Conservation (phyloP, 2,113 vertebrate species). For the Mus spicilegus region DNA sequence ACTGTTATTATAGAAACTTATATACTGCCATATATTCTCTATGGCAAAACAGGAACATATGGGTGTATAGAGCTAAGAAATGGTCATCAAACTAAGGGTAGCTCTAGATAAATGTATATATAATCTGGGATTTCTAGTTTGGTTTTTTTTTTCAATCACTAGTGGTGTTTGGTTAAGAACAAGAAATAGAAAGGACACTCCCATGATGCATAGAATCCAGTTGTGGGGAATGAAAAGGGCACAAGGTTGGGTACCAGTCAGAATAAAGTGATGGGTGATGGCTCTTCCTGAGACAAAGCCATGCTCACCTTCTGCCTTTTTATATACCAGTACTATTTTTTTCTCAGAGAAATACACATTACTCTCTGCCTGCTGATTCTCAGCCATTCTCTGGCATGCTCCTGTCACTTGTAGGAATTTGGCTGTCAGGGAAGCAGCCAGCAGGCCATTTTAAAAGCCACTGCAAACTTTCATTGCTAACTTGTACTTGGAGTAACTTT, state of each 20-base stretch:
- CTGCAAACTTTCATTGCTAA: slow-evolving; percentile 64
- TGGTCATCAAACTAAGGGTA: fast-evolving
- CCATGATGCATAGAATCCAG: background rate
- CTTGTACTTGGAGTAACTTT: slow-evolving; percentile 73
- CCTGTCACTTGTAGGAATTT: slow-evolving; percentile 59
- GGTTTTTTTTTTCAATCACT: background rate
- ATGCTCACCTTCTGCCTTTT: background rate
- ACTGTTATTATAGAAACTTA: background rate
- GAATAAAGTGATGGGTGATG: background rate
- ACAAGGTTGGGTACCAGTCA: background rate
- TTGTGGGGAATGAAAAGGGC: fast-evolving
- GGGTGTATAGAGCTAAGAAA: background rate
- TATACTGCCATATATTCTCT: background rate
- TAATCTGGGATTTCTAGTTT: background rate
- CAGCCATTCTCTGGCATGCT: background rate
- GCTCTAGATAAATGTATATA: background rate
- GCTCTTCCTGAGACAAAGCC: background rate
- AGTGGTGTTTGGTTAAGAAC: background rate
- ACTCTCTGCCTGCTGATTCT: slow-evolving; percentile 30
- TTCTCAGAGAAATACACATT: background rate
- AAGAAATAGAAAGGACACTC: background rate
- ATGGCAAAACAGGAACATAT: too few species aligned
- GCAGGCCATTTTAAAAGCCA: slow-evolving; percentile 67
- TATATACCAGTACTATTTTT: background rate
- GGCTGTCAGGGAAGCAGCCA: slow-evolving; percentile 64